These are phyloP conservation scores for Tortrix viridana DNA, from an alignment of 2,888 invertebrate species.

Conservation along the genomic window DNA sequence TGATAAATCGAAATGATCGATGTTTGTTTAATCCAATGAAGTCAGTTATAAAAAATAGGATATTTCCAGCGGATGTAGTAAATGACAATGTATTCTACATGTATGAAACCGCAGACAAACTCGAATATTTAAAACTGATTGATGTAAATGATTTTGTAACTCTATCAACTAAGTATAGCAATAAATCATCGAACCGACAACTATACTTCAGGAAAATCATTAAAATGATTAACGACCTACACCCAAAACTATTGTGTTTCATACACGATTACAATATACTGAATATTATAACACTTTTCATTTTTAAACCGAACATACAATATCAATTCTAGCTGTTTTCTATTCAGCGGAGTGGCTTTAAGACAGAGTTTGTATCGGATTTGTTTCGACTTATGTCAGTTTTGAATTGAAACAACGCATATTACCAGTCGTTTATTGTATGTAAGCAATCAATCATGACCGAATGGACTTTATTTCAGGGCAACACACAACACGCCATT, in stretches of 20 bases:
- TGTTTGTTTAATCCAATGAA: no score
- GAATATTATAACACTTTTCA: not conserved
- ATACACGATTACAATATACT: slow-evolving; percentile 7
- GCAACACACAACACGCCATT: not conserved
- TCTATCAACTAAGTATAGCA: no score
- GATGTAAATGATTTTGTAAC: no score
- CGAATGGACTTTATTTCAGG: not conserved
- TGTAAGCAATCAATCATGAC: slow-evolving; percentile 3
- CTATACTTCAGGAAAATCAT: not conserved
- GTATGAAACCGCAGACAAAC: no score
- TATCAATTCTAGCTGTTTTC: not conserved
- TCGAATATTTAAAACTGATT: no score
- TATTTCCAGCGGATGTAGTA: no score
- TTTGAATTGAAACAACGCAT: not conserved
- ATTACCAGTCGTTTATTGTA: slow-evolving; percentile 1
- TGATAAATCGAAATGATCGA: no score
- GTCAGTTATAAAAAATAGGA: no score
- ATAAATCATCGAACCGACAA: not conserved
- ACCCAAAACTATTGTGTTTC: slow-evolving; percentile 4
- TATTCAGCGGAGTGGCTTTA: not conserved
- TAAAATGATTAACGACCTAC: not conserved
- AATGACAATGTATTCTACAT: no score
- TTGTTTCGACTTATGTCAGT: not conserved
- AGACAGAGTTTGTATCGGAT: not conserved
- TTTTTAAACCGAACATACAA: not conserved